phyloP scores from a whole-genome alignment of 2,797 vertebrate species.

The Aplochiton taeniatus region DNA sequence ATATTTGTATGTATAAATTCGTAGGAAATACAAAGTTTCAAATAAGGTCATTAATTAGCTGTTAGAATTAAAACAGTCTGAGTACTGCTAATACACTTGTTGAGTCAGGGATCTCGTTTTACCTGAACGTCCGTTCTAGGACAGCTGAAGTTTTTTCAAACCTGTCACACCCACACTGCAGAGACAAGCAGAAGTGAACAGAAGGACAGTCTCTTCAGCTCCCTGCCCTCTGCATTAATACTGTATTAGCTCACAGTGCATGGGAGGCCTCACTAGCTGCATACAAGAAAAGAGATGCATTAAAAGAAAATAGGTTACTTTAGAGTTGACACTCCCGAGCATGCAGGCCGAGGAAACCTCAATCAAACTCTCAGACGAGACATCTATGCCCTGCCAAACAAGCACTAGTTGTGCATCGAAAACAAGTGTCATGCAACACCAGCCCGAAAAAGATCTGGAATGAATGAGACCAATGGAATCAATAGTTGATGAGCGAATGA shows the following conservation, averaged over 20 bases:
- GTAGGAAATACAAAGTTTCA: too few relatives aligned
- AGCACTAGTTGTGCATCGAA: not conserved
- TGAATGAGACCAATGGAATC: conserved; percentile 4
- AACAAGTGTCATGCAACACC: not conserved
- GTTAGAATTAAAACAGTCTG: too few relatives aligned
- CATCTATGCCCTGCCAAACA: not conserved
- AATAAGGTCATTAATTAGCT: too few relatives aligned
- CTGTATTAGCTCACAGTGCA: not conserved
- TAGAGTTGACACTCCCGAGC: not conserved
- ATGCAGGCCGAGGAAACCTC: not conserved
- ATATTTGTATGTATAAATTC: too few relatives aligned
- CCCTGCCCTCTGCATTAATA: not conserved
- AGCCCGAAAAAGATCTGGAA: not conserved
- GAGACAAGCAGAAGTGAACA: not conserved
- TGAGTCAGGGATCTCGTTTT: too few relatives aligned
- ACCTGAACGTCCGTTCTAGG: too few relatives aligned
- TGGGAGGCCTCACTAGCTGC: conserved; percentile 1
- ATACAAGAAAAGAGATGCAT: not conserved
- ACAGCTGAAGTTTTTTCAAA: too few relatives aligned
- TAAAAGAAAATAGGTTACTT: not conserved
- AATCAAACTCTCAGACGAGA: not conserved
- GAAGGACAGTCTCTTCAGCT: not conserved
- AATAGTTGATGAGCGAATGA: conserved; percentile 15
- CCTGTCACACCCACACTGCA: too few relatives aligned
- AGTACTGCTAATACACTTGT: too few relatives aligned